Percentiles rank a stretch among this genome's conserved stretches.
phyloP scores from a whole-genome alignment of 2,113 vertebrate species.

The Protobothrops mucrosquamatus region DNA sequence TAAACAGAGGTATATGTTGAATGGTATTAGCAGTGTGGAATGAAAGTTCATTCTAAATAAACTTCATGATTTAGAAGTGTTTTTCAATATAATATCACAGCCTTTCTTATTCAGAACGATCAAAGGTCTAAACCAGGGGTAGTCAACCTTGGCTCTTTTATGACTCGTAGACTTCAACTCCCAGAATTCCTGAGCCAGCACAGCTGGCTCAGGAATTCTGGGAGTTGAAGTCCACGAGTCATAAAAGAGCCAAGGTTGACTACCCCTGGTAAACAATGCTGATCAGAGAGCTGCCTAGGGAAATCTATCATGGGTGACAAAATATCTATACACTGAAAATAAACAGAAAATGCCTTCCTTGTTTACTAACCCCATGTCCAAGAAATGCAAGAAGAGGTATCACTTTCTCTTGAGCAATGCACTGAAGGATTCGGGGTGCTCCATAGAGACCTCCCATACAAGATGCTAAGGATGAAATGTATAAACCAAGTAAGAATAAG shows the following conservation, averaged over 20 bases:
- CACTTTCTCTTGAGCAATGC: conserved; percentile 93
- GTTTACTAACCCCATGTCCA: conserved; percentile 82
- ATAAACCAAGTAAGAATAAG: conserved; percentile 94
- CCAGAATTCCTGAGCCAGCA: too few species aligned
- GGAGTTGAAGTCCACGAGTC: too few species aligned
- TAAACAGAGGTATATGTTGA: not conserved
- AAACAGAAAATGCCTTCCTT: not conserved
- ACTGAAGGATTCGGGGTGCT: conserved; percentile 95
- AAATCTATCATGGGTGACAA: not conserved
- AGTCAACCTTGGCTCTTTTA: too few species aligned
- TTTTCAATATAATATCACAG: not conserved
- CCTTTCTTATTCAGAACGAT: not conserved
- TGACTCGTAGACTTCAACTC: too few species aligned
- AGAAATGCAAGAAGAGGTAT: conserved; percentile 83
- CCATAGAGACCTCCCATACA: conserved; percentile 96
- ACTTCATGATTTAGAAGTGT: not conserved
- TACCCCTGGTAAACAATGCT: not conserved
- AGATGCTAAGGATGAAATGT: conserved; percentile 96
- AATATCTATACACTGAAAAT: not conserved
- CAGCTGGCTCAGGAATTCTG: too few species aligned
- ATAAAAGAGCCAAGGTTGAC: too few species aligned
- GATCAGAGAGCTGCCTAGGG: not conserved
- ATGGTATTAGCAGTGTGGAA: not conserved
- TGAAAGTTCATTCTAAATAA: not conserved
- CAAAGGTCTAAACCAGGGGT: not conserved